A percentile compares a stretch with the other conserved stretches of the same genome.
These are phyloP conservation scores for Poeciliopsis presidionis DNA, from an alignment of 2,797 vertebrate genomes.

Conservation along the genomic window DNA sequence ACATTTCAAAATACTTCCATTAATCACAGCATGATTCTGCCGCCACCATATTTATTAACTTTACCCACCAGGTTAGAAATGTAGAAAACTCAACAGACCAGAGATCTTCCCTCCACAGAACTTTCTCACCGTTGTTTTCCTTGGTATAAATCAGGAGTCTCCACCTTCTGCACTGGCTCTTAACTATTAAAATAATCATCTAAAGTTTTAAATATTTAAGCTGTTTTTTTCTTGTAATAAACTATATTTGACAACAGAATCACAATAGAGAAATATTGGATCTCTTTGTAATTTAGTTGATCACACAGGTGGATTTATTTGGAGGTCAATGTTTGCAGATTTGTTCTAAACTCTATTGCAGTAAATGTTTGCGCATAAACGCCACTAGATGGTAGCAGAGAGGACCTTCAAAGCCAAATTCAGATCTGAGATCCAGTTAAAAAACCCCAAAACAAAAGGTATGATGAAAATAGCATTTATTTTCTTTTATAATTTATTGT, in stretches of 20 bases:
- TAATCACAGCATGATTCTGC: not conserved
- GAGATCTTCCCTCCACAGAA: not conserved
- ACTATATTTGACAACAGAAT: too few species aligned
- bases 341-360: not conserved
- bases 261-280: too few species aligned
- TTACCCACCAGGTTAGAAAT: not conserved
- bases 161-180: too few species aligned
- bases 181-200: too few species aligned
- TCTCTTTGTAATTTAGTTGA: too few species aligned
- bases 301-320: not conserved
- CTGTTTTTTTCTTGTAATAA: too few species aligned
- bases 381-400: not conserved
- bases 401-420: not conserved
- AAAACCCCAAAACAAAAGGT: not conserved
- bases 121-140: not conserved
- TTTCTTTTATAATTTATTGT: conserved; percentile 5
- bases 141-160: not conserved
- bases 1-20: not conserved
- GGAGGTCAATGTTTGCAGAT: not conserved
- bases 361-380: not conserved
- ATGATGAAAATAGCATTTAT: not conserved
- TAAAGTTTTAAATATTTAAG: too few species aligned
- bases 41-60: not conserved
- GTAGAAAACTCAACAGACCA: not conserved
- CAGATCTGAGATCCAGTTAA: not conserved